phyloP scores from a whole-genome alignment of 2,113 vertebrate species.

The Elachura formosa region DNA sequence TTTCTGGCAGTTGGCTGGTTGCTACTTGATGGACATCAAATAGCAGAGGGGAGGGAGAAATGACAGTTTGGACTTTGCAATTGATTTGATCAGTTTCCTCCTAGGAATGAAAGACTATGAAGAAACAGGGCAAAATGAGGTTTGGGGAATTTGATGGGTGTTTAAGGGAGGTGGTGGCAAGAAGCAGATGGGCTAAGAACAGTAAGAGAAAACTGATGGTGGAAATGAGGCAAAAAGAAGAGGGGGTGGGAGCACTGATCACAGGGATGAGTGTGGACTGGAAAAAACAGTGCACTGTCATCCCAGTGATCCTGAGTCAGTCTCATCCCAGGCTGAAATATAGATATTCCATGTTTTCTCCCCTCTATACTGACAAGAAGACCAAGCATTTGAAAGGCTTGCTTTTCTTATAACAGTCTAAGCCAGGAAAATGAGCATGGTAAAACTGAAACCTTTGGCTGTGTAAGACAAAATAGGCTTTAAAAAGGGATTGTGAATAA shows the following conservation, averaged over 20 bases:
- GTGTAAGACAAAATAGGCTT: not conserved
- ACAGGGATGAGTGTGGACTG: not conserved
- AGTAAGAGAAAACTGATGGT: not conserved
- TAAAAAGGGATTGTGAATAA: not conserved
- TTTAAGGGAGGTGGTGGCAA: not conserved
- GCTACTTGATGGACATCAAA: not conserved
- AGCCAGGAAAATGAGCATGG: not conserved
- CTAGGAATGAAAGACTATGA: not conserved
- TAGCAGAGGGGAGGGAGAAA: not conserved
- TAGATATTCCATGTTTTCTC: rapidly evolving
- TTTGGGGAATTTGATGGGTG: not conserved
- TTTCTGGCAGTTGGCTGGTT: not conserved
- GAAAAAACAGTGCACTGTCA: not conserved
- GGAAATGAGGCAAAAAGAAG: not conserved
- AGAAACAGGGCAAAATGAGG: not conserved
- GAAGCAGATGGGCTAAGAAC: not conserved
- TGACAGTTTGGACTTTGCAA: not conserved
- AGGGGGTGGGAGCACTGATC: not conserved
- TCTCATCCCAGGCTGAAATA: not conserved
- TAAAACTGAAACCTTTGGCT: not conserved
- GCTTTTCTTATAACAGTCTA: not conserved
- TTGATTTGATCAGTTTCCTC: not conserved
- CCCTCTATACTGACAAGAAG: not conserved
- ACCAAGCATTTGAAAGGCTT: not conserved
- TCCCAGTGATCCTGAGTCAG: not conserved